A percentile compares a stretch with the other conserved stretches of the same genome.
Conservation (phyloP, 1,140 invertebrate species). For the Anthonomus grandis region DNA sequence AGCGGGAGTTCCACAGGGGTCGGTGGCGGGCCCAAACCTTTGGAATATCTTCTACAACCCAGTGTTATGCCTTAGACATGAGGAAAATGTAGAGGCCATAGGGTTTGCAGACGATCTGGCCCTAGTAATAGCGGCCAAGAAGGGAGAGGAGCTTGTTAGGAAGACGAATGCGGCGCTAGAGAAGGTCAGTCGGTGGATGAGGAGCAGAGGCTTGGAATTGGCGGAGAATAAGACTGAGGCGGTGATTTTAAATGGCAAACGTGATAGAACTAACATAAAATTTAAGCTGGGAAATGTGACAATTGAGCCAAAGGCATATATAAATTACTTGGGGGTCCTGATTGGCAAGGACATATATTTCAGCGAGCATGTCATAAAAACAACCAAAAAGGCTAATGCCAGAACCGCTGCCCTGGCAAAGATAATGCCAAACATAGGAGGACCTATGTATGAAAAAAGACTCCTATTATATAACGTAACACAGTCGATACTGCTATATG, state of each 20-base stretch:
- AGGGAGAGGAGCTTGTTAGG: neutral
- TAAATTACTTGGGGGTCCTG: neutral
- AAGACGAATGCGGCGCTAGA: neutral
- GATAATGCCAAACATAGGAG: conserved; percentile 17
- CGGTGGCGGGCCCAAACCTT: conserved; percentile 37
- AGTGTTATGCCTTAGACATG: conserved; percentile 31
- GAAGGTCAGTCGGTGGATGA: neutral
- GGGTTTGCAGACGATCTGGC: conserved; percentile 41
- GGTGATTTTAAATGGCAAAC: neutral
- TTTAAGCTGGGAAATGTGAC: too few relatives aligned
- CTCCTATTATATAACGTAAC: neutral
- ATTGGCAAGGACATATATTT: too few relatives aligned
- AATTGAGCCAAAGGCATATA: neutral
- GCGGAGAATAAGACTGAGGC: neutral
- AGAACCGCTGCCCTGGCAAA: conserved; percentile 17
- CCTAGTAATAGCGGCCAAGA: conserved; percentile 13
- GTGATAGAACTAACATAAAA: too few relatives aligned
- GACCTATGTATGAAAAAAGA: neutral
- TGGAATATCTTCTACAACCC: conserved; percentile 43
- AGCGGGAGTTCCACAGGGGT: conserved; percentile 37
- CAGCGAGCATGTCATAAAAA: neutral
- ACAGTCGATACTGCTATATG: neutral
- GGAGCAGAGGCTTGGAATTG: neutral
- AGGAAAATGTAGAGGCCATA: conserved; percentile 19
- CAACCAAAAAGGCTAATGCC: neutral